Percentiles rank a stretch among this genome's conserved stretches.
These are phyloP conservation scores for Sarcoramphus papa DNA, from an alignment of 2,797 vertebrate genomes.

Conservation along the genomic window DNA sequence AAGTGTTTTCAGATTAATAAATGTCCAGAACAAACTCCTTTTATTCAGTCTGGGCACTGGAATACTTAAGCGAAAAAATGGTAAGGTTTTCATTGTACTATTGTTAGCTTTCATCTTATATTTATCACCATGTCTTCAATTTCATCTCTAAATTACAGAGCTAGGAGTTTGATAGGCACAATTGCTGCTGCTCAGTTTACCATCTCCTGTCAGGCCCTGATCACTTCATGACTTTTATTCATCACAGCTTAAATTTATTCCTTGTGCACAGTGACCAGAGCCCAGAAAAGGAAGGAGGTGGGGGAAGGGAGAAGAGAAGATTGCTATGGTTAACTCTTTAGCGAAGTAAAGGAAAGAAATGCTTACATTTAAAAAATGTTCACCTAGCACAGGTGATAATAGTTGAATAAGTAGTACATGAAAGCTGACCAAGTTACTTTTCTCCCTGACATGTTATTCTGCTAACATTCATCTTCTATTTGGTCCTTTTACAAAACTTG, in stretches of 20 bases:
- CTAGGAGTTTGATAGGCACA: constrained; percentile 4
- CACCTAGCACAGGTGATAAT: background rate
- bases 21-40: background rate
- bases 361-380: background rate
- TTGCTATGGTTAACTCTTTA: background rate
- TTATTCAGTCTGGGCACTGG: background rate
- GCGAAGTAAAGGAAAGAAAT: background rate
- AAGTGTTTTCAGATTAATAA: background rate
- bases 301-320: background rate
- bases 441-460: background rate
- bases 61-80: background rate
- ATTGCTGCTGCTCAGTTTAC: background rate
- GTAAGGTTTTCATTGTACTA: background rate
- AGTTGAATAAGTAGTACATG: background rate
- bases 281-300: background rate
- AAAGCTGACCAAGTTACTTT: background rate
- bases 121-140: constrained; percentile 36
- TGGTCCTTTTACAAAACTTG: background rate
- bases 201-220: constrained; percentile 9
- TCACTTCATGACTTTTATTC: constrained; percentile 29
- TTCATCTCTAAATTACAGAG: constrained; percentile 47
- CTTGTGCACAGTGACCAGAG: background rate
- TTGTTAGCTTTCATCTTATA: constrained; percentile 42
- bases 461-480: background rate
- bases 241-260: constrained; percentile 31